Base-by-base conservation (phyloP, 2,113 vertebrate genomes). In the Strix aluco region DNA sequence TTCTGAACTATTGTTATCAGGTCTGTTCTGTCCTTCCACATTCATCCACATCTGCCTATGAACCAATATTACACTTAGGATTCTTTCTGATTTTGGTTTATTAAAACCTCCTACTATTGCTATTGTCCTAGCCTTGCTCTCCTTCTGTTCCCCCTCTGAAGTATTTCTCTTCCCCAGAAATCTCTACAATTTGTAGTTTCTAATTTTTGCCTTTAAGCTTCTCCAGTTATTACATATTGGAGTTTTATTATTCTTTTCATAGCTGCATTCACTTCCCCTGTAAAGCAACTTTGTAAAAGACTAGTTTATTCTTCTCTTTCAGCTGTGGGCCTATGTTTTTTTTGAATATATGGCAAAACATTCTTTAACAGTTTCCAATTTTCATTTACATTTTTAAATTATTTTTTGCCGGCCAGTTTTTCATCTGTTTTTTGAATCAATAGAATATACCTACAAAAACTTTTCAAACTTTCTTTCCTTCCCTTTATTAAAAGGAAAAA, bases 401-500 rank as follows among this genome's bases (percentile, higher is more conserved):
- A 1, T 34, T 58, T 89, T 81, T 78, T 81, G 15, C 26, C 36
- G 70, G 25, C 6, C 27, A 66, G 25, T 46, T 84, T 74, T 90
- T 92, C 5, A 19, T 81, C 93, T 96, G 88, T 46, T 90, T 86
- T 96, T 79, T 82, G 47, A 90, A 92, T 88, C 57, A 83, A 63
- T n/a, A 63, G 59, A 58, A 57, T 27, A 74, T 63, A 63, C n/a
- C 58, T 85, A 27, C 77, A 85, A 85, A 77, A 90, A 23, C 27
- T 54, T 70, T 79, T 92, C 61, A 82, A 73, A 67, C 61, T 73
- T 92, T 74, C 86, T 92, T 90, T 81, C 61, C 74, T 92, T 94
- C 57, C 66, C 38, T 82, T 52, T 87, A 74, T 88, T 85, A 75
- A 88, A 90, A 96, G 65, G 58, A 85, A 95, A 93, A 96, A 95